Percentiles rank a stretch among this genome's conserved stretches.
phyloP scores from a whole-genome alignment of 2,113 vertebrate genomes.

The Mola mola region DNA sequence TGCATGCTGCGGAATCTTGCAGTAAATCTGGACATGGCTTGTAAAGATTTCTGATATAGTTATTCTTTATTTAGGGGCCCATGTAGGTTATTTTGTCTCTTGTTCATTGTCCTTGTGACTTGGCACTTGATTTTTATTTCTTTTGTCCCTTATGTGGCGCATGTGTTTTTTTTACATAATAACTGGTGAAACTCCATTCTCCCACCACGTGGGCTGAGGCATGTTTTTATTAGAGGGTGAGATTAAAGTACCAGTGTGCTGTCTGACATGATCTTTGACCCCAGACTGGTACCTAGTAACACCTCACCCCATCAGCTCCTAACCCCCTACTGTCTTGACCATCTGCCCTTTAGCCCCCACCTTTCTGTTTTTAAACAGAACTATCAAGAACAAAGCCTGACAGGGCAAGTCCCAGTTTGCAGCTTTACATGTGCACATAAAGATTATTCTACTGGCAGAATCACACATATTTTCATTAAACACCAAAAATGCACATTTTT shows the following conservation, averaged over 20 bases:
- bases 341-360: constrained; percentile 22
- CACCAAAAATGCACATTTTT: too few relatives aligned
- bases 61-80: too few relatives aligned
- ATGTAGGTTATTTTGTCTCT: not conserved
- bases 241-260: constrained; percentile 30
- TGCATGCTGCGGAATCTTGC: too few relatives aligned
- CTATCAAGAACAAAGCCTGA: constrained; percentile 18
- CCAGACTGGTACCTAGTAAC: constrained; percentile 48
- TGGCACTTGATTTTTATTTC: constrained; percentile 30
- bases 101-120: constrained; percentile 22
- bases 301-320: constrained; percentile 14
- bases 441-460: too few relatives aligned
- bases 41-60: too few relatives aligned
- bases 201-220: constrained; percentile 24
- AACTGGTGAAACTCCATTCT: constrained; percentile 21
- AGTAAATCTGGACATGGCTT: too few relatives aligned
- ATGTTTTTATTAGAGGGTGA: constrained; percentile 39
- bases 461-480: too few relatives aligned
- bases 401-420: constrained; percentile 4
- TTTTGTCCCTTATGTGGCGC: constrained; percentile 16
- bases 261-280: constrained; percentile 48
- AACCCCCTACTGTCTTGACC: not conserved
- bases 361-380: constrained; percentile 3
- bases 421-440: constrained; percentile 10
- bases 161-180: constrained; percentile 47